A percentile compares a stretch with the other conserved stretches of the same genome.
These are phyloP conservation scores for Platysternon megacephalum DNA, from an alignment of 2,113 vertebrate species.

Conservation along the genomic window DNA sequence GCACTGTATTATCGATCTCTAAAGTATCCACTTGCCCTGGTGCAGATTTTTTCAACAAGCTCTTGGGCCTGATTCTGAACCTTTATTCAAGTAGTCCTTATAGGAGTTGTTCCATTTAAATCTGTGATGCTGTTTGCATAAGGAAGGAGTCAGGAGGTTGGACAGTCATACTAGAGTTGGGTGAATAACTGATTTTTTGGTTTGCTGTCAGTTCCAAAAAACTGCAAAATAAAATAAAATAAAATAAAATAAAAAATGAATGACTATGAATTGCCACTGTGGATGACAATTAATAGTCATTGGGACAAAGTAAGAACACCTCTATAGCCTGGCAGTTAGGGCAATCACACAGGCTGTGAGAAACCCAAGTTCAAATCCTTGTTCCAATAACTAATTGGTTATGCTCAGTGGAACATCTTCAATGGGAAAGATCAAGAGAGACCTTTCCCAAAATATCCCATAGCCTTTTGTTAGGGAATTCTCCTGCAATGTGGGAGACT, in stretches of 20 bases:
- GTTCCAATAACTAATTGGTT: neutral
- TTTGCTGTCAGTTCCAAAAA: neutral
- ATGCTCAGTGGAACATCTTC: neutral
- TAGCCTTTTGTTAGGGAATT: neutral
- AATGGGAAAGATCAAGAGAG: neutral
- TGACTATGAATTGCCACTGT: too few species aligned
- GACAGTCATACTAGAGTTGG: neutral
- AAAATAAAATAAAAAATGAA: neutral
- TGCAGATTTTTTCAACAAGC: neutral
- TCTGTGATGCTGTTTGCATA: neutral
- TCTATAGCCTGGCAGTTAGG: neutral
- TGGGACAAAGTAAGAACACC: neutral
- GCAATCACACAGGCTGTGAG: neutral
- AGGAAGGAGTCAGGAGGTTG: neutral
- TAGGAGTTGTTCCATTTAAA: neutral
- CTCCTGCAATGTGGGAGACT: neutral
- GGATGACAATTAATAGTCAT: neutral
- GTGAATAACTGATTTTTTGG: neutral
- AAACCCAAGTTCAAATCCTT: neutral
- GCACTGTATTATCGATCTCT: neutral
- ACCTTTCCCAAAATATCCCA: neutral
- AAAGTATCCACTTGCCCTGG: neutral
- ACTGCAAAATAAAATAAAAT: neutral
- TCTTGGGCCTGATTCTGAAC: neutral
- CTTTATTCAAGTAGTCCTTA: neutral